Evolutionary conservation across 2,888 invertebrate species (phyloP).

Genomic region (Polyploca ridens): DNA sequence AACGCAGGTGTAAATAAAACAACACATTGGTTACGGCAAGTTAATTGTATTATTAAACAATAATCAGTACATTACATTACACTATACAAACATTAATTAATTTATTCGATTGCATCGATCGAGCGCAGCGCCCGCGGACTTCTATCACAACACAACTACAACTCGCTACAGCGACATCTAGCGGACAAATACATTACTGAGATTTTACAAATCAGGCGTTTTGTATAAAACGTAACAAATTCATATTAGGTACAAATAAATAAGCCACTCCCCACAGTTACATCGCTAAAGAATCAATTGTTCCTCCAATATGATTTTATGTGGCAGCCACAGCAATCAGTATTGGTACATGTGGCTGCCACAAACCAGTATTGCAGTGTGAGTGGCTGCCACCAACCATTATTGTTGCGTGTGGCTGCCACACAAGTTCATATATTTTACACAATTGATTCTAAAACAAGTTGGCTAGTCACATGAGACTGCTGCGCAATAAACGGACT

Average conservation of each 20-base stretch:
- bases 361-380: neutral
- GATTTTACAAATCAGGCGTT: neutral
- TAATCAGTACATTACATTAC: conserved; percentile 32
- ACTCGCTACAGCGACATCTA: neutral
- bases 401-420: too few relatives aligned
- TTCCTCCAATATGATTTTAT: neutral
- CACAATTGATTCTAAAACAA: neutral
- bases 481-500: neutral
- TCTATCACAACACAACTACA: neutral
- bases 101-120: conserved; percentile 35
- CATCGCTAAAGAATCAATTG: too few relatives aligned
- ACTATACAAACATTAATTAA: conserved; percentile 62
- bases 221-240: neutral
- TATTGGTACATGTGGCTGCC: too few relatives aligned
- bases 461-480: neutral
- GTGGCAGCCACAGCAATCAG: too few relatives aligned
- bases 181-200: neutral
- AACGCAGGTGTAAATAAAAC: conserved; percentile 15
- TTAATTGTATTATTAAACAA: conserved; percentile 44
- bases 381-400: neutral
- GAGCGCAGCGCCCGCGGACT: neutral
- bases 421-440: neutral
- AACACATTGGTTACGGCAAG: conserved; percentile 43
- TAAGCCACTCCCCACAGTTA: too few relatives aligned
- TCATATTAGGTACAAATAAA: too few relatives aligned